Evolutionary conservation across 2,113 vertebrate species (phyloP).

Genomic region (Oncorhynchus nerka): DNA sequence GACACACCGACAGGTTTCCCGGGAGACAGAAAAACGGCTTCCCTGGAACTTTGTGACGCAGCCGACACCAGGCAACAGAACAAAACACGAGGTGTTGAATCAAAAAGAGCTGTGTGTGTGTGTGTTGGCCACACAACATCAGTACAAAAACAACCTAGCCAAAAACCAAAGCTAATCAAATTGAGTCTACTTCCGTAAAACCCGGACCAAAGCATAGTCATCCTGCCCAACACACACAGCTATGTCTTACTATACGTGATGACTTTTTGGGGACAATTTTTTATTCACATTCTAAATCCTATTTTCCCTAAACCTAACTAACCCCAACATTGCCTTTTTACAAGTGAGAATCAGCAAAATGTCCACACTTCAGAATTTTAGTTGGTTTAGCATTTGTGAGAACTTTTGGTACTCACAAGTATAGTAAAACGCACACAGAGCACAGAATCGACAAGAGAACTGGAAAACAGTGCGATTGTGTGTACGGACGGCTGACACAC

Average conservation of each 20-base stretch:
- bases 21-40: constrained; percentile 44
- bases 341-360: no score
- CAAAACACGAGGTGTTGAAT: constrained; percentile 45
- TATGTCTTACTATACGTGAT: no score
- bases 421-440: not conserved
- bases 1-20: constrained; percentile 40
- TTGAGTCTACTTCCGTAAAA: constrained; percentile 1
- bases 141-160: constrained; percentile 10
- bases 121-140: constrained; percentile 17
- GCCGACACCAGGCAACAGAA: constrained; percentile 52
- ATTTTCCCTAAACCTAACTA: no score
- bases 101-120: constrained; percentile 24
- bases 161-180: constrained; percentile 24
- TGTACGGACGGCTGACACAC: not conserved
- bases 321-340: no score
- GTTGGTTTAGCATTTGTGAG: no score
- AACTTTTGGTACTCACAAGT: no score
- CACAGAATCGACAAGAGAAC: not conserved
- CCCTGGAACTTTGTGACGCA: constrained; percentile 41
- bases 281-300: no score
- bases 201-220: not conserved
- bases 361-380: no score
- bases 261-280: no score
- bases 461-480: constrained; percentile 4
- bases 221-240: not conserved